Base-by-base conservation (phyloP, 2,888 invertebrate species). In the Amaurobius ferox region DNA sequence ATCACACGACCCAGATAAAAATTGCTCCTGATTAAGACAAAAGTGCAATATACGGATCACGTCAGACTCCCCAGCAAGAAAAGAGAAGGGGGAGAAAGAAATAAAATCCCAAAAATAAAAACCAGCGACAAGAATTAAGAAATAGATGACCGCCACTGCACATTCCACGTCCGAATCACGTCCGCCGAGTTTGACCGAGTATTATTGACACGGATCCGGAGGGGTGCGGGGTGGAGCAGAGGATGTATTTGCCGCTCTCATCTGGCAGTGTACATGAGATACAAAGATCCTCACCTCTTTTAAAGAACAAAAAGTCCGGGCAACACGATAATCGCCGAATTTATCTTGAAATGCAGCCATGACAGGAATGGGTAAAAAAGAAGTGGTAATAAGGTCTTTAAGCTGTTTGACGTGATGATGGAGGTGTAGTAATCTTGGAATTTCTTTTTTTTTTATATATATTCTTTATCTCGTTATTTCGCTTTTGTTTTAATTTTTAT, bases 31-130 rank as follows among this genome's bases (percentile, higher is more conserved):
- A 85, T 85, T 85, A 85, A 85, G 85, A 85, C 77, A 85, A 85
- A 85, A 85, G 85, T 78, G 72, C 61, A 85, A 85, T 85, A 85
- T 78, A 77, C 85, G 77, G 55, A 77, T 78, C 85, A 85, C 85
- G 85, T 85, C 85, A 77, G 28, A 44, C 32, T 23, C 28, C 35
- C n/a, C 48, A 40, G 48, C 62, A 32, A 72, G 39, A 62, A 64
- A 44, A 40, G 16, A 61, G 23, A 71, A 29, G 35, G 16, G 40
- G 23, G 70, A 44, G 19, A 32, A n/a, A 35, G n/a, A 61, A 13
- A 70, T 64, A 29, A 48, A 3, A 55, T 23, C 3, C 55, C 3
- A 55, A n/a, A 23, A 23, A 23, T 23, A 55, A 55, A 55, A 55
- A 55, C n/a, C 1, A 35, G 35, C 67, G 35, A 39, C 32, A 32